Evolutionary conservation across 35 echinoderm and acorn worm species (phyloP), one percentile per base, ranked within the genome.

Genomic region (Apostichopus californicus): DNA sequence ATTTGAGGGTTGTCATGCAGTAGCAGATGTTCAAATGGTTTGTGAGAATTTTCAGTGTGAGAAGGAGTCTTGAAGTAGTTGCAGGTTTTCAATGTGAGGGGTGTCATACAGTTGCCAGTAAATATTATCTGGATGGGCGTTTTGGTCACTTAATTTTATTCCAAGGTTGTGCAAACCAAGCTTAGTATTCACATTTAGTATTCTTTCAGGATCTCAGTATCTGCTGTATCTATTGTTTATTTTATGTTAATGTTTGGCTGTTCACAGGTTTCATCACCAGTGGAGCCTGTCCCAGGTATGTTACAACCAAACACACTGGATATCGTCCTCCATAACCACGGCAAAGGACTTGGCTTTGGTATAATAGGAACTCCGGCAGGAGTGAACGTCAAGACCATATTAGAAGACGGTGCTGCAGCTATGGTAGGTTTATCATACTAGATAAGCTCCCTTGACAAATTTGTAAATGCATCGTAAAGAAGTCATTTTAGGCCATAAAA

Each of bases 301-400:
- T 26, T 91, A 79, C 89, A 89, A 26, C 86, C 86, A 52, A 89
- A 89, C 86, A 89, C 86, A 28, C 52, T 89, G 4, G 63, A 91
- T n/a, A 77, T 91, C 13, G 18, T 57, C 10, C 89, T 91, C 12
- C 70, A 91, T 21, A 91, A 77, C 55, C 55, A 59, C 18, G 89
- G 89, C 77, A 89, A 72, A 66, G 89, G 89, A 9, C 89, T 91
- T 55, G 89, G 89, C 13, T 91, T 91, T 79, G 89, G 89, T 57
- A 91, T 91, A 24, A 77, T 91, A 20, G 89, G 89, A 17, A 91
- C 71, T 18, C 89, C 89, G 18, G 56, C 53, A 57, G 89, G 89
- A 54, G 89, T 91, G 6, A 60, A 54, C 59, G 89, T 91, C n/a
- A 91, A 91, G 57, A 91, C 89, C 5, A 54, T 91, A 5, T n/a